phyloP scores from a whole-genome alignment of 2,113 vertebrate genomes.

The Lagopus leucura region DNA sequence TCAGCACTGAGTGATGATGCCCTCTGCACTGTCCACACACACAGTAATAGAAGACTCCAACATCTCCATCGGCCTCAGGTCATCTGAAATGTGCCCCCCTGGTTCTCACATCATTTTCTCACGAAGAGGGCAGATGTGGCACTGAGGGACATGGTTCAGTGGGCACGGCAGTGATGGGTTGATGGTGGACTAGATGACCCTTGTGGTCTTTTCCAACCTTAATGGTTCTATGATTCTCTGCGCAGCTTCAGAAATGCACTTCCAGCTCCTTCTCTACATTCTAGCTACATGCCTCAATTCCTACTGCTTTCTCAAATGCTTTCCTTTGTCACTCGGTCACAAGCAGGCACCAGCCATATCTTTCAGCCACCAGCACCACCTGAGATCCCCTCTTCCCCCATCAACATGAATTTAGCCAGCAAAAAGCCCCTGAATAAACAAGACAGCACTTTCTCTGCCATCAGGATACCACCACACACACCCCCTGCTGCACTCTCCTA shows the following conservation, averaged over 20 bases:
- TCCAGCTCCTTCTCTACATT: background rate
- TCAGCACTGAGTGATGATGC: background rate
- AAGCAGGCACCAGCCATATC: background rate
- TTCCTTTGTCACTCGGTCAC: background rate
- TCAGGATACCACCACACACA: background rate
- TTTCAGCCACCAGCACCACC: background rate
- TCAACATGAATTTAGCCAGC: background rate
- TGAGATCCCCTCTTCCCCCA: background rate
- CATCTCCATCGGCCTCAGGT: background rate
- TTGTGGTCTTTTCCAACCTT: too few relatives aligned
- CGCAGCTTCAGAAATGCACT: background rate
- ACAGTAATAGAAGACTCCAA: background rate
- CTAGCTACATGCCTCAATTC: background rate
- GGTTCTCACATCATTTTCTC: background rate
- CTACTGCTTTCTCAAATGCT: background rate
- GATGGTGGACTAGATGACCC: too few relatives aligned
- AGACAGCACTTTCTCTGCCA: background rate
- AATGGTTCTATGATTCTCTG: background rate
- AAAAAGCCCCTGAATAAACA: background rate
- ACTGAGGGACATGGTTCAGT: too few relatives aligned
- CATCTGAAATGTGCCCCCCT: background rate
- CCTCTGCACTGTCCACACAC: background rate
- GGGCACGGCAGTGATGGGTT: too few relatives aligned
- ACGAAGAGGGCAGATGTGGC: too few relatives aligned
- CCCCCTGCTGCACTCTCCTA: accelerated